These are phyloP conservation scores for Mesorhabditis sp. DNA, from an alignment of 2,888 invertebrate species.

Conservation along the genomic window DNA sequence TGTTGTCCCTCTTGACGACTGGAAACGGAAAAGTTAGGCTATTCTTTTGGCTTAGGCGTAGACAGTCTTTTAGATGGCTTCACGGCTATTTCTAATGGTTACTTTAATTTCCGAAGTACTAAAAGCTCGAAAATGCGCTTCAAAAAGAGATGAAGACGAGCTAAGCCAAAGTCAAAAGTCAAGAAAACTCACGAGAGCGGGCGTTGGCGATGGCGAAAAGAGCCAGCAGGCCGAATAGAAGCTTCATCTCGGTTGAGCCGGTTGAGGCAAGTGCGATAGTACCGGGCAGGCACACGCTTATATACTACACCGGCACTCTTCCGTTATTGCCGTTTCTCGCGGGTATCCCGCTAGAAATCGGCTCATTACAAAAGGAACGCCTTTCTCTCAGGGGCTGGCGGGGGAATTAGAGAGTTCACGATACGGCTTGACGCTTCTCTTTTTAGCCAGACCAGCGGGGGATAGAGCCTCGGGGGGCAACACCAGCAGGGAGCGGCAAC, in stretches of 20 bases:
- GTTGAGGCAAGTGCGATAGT: not conserved
- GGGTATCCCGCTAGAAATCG: not conserved
- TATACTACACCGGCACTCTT: not conserved
- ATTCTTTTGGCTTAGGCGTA: too few species aligned
- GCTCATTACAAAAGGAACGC: not conserved
- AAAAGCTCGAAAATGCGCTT: not conserved
- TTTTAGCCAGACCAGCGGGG: too few species aligned
- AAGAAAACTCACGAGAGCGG: not conserved
- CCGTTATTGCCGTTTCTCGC: not conserved
- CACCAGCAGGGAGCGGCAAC: too few species aligned
- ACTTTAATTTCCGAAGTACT: too few species aligned
- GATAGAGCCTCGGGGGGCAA: too few species aligned
- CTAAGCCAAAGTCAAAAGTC: too few species aligned
- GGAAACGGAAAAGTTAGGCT: not conserved
- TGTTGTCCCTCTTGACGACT: conserved; percentile 6
- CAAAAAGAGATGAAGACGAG: not conserved
- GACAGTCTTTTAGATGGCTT: too few species aligned
- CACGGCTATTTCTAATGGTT: too few species aligned
- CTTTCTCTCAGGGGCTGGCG: not conserved
- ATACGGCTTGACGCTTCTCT: not conserved
- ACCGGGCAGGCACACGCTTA: not conserved
- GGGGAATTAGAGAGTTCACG: conserved; percentile 5
- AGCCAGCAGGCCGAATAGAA: not conserved
- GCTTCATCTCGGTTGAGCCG: not conserved
- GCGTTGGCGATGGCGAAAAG: conserved; percentile 5